A percentile compares a stretch with the other conserved stretches of the same genome.
Evolutionary conservation across 2,797 vertebrate genomes (phyloP).

Genomic region (Petrocephalus sullivani): DNA sequence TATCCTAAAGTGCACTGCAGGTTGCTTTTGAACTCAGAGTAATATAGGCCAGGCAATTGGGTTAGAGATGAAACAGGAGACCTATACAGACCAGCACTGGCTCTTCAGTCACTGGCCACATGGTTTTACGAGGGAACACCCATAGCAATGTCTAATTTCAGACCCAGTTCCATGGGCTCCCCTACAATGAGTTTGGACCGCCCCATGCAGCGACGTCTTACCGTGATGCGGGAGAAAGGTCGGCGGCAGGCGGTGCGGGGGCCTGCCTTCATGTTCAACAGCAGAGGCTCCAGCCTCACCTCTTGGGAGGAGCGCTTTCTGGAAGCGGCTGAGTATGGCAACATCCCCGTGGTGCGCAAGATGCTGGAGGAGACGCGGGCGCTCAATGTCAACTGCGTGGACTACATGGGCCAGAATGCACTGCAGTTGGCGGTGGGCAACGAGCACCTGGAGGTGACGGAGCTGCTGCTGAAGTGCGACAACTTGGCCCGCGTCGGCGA

Average conservation of each 20-base stretch:
- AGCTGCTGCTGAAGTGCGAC: conserved; percentile 74
- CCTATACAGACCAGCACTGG: neutral
- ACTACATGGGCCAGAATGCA: conserved; percentile 84
- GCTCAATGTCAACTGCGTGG: conserved; percentile 79
- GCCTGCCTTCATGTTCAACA: conserved; percentile 79
- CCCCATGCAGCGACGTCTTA: conserved; percentile 61
- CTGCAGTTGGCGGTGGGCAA: conserved; percentile 81
- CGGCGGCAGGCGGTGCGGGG: conserved; percentile 74
- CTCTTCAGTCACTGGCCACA: neutral
- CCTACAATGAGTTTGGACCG: conserved; percentile 62
- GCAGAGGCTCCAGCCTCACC: conserved; percentile 69
- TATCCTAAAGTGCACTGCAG: neutral
- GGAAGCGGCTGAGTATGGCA: conserved; percentile 78
- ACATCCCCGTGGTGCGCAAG: conserved; percentile 81
- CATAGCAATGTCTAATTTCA: neutral
- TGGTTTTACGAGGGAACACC: no score
- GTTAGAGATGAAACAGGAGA: neutral
- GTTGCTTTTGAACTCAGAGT: neutral
- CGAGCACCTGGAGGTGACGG: conserved; percentile 81
- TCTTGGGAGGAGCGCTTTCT: conserved; percentile 78
- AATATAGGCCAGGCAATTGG: neutral
- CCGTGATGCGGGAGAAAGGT: conserved; percentile 74
- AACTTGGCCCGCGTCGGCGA: conserved; percentile 82
- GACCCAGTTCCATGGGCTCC: neutral
- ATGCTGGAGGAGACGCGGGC: conserved; percentile 78